phyloP scores from a whole-genome alignment of 2,888 invertebrate species.

The Tachystola acroxantha region DNA sequence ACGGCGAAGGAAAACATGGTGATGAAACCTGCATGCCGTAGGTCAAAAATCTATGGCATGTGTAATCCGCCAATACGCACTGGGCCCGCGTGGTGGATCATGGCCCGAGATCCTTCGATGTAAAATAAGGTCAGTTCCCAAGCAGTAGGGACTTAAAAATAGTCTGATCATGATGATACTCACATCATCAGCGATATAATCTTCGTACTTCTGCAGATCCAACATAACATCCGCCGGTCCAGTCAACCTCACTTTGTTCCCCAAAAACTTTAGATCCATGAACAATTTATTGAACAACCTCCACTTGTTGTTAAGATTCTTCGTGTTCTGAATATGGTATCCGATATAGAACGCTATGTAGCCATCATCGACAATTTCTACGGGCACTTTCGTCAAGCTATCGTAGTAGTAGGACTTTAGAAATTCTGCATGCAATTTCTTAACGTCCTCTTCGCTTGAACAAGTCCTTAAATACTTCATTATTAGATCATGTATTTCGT shows the following conservation, averaged over 20 bases:
- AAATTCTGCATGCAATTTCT: slow-evolving; percentile 76
- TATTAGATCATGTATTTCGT: slow-evolving; percentile 84
- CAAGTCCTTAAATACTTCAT: slow-evolving; percentile 79
- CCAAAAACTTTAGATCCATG: slow-evolving; percentile 83
- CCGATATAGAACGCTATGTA: slow-evolving; percentile 86
- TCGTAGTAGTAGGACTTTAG: slow-evolving; percentile 76
- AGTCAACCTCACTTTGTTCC: slow-evolving; percentile 82
- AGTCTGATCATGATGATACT: too few species aligned
- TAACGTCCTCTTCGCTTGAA: slow-evolving; percentile 51
- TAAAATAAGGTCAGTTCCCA: too few species aligned
- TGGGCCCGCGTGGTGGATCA: too few species aligned
- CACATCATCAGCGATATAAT: slow-evolving; percentile 73
- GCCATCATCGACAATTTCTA: slow-evolving; percentile 82
- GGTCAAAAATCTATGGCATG: too few species aligned
- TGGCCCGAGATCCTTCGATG: too few species aligned
- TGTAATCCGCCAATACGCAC: too few species aligned
- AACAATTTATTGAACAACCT: slow-evolving; percentile 79
- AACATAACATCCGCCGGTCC: slow-evolving; percentile 83
- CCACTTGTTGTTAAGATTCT: slow-evolving; percentile 55
- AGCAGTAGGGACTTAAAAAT: too few species aligned
- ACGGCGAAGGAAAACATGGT: too few species aligned
- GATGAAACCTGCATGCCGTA: too few species aligned
- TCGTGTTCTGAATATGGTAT: slow-evolving; percentile 81
- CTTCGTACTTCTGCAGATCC: slow-evolving; percentile 81
- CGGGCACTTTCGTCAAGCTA: slow-evolving; percentile 64